These are phyloP conservation scores for Oedothorax gibbosus DNA, from an alignment of 1,140 invertebrate genomes.

Conservation along the genomic window DNA sequence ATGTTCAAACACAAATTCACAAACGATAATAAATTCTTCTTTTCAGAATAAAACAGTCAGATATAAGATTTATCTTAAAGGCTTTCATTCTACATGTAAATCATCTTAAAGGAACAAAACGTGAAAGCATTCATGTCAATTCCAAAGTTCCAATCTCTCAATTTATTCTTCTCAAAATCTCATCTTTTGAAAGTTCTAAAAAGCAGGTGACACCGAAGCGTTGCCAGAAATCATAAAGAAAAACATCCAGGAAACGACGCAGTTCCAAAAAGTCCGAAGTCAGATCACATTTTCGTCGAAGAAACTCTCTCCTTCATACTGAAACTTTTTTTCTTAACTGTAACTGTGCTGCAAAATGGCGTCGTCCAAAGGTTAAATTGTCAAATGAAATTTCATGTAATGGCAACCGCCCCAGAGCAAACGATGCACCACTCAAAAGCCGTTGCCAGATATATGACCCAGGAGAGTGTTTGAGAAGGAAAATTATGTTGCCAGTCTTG, in stretches of 20 bases:
- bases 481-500: constrained; percentile 33
- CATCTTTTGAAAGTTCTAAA: constrained; percentile 6
- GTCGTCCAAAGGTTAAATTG: constrained; percentile 27
- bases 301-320: background rate
- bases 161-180: background rate
- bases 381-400: constrained; percentile 41
- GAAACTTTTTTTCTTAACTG: constrained; percentile 4
- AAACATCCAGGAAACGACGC: background rate
- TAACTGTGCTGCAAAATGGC: too few species aligned
- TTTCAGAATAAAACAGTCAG: too few species aligned
- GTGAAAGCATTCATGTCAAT: too few species aligned
- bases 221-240: constrained; percentile 23
- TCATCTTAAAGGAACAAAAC: too few species aligned
- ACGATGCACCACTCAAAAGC: constrained; percentile 8
- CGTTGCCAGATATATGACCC: constrained; percentile 21
- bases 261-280: background rate
- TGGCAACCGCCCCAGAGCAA: constrained; percentile 15
- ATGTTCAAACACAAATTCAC: too few species aligned
- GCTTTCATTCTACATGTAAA: too few species aligned
- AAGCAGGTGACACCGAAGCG: background rate
- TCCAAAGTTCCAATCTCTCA: background rate
- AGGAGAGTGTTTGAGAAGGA: constrained; percentile 25
- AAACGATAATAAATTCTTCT: too few species aligned
- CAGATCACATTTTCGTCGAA: constrained; percentile 18
- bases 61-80: too few species aligned